Base-by-base conservation (phyloP, 2,797 vertebrate species). In the Leptatherina wallacei region DNA sequence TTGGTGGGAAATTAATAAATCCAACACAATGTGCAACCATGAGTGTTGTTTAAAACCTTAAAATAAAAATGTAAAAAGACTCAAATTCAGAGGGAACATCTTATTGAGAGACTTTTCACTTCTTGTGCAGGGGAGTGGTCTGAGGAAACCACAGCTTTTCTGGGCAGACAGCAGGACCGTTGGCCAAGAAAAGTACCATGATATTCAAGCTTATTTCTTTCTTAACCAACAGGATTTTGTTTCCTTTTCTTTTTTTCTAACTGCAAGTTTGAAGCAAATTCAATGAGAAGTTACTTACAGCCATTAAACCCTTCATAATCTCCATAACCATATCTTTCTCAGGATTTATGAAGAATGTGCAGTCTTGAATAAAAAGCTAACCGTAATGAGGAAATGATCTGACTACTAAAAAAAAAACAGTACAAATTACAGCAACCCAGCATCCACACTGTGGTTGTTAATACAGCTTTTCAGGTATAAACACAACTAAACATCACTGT, bases 61-160 rank as follows among this genome's bases (percentile, higher is more conserved):
- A 32, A n/a, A 38, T 7, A 47, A 14, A 77, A 59, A 42, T 52
- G n/a, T 30, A 52, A 76, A 76, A 67, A 51, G 54, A 67, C 16
- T 61, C 30, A 10, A 51, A 1, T 11, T 71, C 63, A 63, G 69
- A 52, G 60, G 35, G 27, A 38, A 14, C 30, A 68, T 68, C 74
- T 73, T 49, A 52, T 22, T 24, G 54, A 35, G 60, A 73, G 69
- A 47, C 64, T 60, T 66, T 75, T 82, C 44, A 75, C 83, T 85
- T 85, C 82, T 75, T 70, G 63, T 68, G 29, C 36, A 61, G 60
- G 10, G 6, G 20, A 59, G 68, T 20, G 47, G 49, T 79, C 27
- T 27, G 57, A 75, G 63, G 49, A 82, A 77, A 66, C 61, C 35
- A 58, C 33, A 44, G 47, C 18, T 81, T 69, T 40, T 60, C 76